Evolutionary conservation across 2,113 vertebrate species (phyloP).

Genomic region (Nannospalax galili): DNA sequence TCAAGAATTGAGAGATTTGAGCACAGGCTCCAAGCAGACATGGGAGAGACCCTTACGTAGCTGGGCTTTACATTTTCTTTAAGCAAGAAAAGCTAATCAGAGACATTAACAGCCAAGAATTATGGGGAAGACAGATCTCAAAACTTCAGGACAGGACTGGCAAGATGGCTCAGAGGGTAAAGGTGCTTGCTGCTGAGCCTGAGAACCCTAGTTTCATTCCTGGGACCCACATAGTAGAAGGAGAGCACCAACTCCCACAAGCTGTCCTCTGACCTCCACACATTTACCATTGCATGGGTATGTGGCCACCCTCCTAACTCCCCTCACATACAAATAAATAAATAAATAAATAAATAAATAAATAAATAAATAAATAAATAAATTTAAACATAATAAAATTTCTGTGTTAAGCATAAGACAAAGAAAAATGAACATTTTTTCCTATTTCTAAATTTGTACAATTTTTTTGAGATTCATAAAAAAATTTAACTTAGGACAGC

Average conservation of each 20-base stretch:
- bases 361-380: too few species aligned
- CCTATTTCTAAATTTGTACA: too few species aligned
- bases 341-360: too few species aligned
- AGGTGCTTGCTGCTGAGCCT: not conserved
- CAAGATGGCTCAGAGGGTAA: too few species aligned
- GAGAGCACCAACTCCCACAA: not conserved
- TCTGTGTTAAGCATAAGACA: too few species aligned
- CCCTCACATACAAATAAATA: not conserved
- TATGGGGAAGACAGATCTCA: not conserved
- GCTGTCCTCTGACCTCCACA: not conserved
- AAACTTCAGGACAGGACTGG: not conserved
- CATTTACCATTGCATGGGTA: not conserved
- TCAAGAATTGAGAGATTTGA: not conserved
- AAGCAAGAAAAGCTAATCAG: conserved; percentile 7
- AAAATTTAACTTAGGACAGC: not conserved
- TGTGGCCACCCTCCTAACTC: not conserved
- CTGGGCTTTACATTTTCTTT: not conserved
- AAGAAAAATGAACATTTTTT: too few species aligned
- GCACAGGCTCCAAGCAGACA: not conserved
- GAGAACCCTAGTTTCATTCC: not conserved
- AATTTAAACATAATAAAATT: not conserved
- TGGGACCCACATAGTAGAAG: not conserved
- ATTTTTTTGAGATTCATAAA: too few species aligned
- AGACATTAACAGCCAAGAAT: not conserved
- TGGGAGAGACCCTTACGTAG: not conserved